phyloP scores from a whole-genome alignment of 92 coral and sea anemone species.

The Epizoanthus scotinus region DNA sequence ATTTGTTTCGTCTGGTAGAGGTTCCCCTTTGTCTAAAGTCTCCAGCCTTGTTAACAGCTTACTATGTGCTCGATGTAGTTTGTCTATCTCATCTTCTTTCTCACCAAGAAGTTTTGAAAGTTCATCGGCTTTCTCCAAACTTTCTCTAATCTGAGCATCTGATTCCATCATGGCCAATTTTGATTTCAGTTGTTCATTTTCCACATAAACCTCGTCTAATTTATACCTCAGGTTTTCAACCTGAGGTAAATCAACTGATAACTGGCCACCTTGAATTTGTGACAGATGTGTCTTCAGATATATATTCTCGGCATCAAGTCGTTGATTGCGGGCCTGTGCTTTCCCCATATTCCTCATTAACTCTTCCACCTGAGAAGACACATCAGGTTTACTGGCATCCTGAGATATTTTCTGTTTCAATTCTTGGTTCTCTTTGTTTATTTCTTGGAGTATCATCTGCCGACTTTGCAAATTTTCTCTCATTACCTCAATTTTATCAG shows the following conservation, averaged over 20 bases:
- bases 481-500: constrained; percentile 72
- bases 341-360: constrained; percentile 67
- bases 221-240: constrained; percentile 35
- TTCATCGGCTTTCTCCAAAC: constrained; percentile 75
- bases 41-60: constrained; percentile 74
- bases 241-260: constrained; percentile 8
- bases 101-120: constrained; percentile 72
- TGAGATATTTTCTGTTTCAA: constrained; percentile 71
- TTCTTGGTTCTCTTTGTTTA: constrained; percentile 86
- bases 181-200: constrained; percentile 57
- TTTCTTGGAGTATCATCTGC: constrained; percentile 78
- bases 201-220: constrained; percentile 57
- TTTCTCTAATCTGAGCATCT: constrained; percentile 61
- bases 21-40: constrained; percentile 71
- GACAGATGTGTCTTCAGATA: constrained; percentile 61
- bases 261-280: constrained; percentile 5
- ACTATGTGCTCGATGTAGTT: constrained; percentile 64
- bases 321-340: constrained; percentile 60
- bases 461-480: constrained; percentile 70
- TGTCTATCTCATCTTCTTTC: constrained; percentile 79
- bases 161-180: constrained; percentile 38
- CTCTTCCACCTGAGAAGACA: constrained; percentile 64
- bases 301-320: constrained; percentile 66
- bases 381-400: constrained; percentile 46
- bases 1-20: constrained; percentile 73